Evolutionary conservation across 2,797 vertebrate genomes (phyloP).

Genomic region (Australoheros facetus): DNA sequence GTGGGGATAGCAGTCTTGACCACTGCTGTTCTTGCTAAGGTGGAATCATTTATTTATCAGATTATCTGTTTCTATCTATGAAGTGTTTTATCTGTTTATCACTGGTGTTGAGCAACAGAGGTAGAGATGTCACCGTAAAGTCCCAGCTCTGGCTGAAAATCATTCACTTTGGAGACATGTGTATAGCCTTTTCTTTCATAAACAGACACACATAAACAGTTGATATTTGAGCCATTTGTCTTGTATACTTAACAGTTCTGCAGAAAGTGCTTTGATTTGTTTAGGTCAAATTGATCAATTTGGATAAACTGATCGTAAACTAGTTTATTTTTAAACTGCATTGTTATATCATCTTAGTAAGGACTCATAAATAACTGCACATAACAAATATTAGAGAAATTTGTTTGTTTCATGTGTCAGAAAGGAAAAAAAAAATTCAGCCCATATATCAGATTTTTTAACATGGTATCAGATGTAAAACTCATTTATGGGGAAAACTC

Average conservation of each 20-base stretch:
- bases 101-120: not conserved
- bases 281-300: not conserved
- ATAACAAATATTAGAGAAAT: not conserved
- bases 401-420: not conserved
- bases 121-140: not conserved
- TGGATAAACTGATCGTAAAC: too few relatives aligned
- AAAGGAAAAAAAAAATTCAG: not conserved
- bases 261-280: not conserved
- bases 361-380: too few relatives aligned
- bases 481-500: too few relatives aligned
- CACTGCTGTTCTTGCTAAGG: slow-evolving; percentile 79
- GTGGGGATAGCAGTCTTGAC: slow-evolving; percentile 78
- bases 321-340: too few relatives aligned
- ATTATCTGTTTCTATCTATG: not conserved
- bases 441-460: too few relatives aligned
- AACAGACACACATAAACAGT: not conserved
- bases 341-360: too few relatives aligned
- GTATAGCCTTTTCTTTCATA: not conserved
- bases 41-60: slow-evolving; percentile 25
- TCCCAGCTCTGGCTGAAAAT: not conserved
- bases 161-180: not conserved
- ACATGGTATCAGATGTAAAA: too few relatives aligned
- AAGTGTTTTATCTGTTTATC: not conserved
- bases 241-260: not conserved
- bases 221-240: not conserved